Conservation (phyloP, 2,113 vertebrate genomes). For the Cnemophilus loriae region DNA sequence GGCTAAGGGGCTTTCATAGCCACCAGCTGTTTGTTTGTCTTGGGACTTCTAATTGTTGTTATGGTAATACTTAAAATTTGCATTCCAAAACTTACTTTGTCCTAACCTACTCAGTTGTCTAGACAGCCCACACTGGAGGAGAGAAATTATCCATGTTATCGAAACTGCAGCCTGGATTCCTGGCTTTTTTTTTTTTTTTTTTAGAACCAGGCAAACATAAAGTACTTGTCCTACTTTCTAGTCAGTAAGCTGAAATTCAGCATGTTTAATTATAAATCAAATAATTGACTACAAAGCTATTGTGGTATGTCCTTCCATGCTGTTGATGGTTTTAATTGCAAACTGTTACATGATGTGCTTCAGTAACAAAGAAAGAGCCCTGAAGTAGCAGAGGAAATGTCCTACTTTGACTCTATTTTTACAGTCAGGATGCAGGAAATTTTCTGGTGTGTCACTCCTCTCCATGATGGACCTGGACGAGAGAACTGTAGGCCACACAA, state of each 20-base stretch:
- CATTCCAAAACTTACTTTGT: constrained; percentile 32
- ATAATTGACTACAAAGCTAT: constrained; percentile 60
- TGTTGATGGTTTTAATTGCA: constrained; percentile 41
- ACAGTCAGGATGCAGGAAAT: not conserved
- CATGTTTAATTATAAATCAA: constrained; percentile 66
- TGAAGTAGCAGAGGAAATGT: not conserved
- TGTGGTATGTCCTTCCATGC: constrained; percentile 24
- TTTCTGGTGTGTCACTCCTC: not conserved
- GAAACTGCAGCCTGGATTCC: constrained; percentile 27
- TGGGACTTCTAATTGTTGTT: constrained; percentile 38
- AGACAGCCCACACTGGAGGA: constrained; percentile 20
- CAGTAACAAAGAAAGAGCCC: constrained; percentile 16
- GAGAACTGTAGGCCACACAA: not conserved
- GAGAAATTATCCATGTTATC: not conserved
- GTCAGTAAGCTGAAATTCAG: constrained; percentile 50
- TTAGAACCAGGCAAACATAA: constrained; percentile 6
- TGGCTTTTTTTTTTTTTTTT: not conserved
- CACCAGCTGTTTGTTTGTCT: constrained; percentile 26
- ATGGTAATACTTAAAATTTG: constrained; percentile 55
- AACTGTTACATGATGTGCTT: constrained; percentile 27
- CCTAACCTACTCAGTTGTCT: constrained; percentile 50
- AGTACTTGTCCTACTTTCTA: constrained; percentile 53
- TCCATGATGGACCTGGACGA: not conserved
- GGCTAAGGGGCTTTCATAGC: not conserved
- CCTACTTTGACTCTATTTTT: constrained; percentile 39